Evolutionary conservation across 2,888 invertebrate genomes (phyloP).

Genomic region (Acrocyrtus sp.): DNA sequence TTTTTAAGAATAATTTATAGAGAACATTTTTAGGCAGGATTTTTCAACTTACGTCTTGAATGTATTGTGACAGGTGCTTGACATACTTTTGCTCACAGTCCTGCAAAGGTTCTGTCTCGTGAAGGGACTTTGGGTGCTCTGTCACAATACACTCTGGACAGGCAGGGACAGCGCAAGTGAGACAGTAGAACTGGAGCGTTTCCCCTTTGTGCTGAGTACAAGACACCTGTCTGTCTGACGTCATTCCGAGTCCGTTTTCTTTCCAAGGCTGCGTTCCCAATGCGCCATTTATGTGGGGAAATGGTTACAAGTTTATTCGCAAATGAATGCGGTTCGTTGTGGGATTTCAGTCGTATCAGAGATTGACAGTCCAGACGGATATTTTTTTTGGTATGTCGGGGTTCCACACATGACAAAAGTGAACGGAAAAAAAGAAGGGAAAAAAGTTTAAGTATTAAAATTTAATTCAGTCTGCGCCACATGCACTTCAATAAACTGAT

Average conservation of each 20-base stretch:
- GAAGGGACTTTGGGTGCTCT: conserved; percentile 84
- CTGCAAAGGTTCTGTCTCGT: conserved; percentile 88
- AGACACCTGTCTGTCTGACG: conserved; percentile 72
- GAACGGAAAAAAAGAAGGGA: conserved; percentile 3
- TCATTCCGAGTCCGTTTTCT: conserved; percentile 46
- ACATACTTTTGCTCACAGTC: conserved; percentile 86
- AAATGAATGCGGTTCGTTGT: too few species aligned
- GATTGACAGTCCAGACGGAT: too few species aligned
- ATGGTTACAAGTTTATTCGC: not conserved
- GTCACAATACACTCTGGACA: conserved; percentile 94
- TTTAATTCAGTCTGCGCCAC: not conserved
- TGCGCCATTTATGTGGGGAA: not conserved
- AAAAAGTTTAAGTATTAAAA: conserved; percentile 14
- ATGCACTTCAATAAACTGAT: too few species aligned
- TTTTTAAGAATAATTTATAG: not conserved
- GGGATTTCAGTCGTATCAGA: too few species aligned
- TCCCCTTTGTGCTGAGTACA: conserved; percentile 93
- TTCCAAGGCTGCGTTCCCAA: conserved; percentile 47
- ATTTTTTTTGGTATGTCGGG: too few species aligned
- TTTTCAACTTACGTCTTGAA: conserved; percentile 58
- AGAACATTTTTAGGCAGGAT: too few species aligned
- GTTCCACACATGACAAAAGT: not conserved
- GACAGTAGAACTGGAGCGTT: conserved; percentile 91
- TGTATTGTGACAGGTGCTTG: conserved; percentile 64
- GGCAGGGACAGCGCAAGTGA: conserved; percentile 90